A percentile compares a stretch with the other conserved stretches of the same genome.
These are phyloP conservation scores for Aethes cnicana DNA, from an alignment of 2,888 invertebrate species.

Conservation along the genomic window DNA sequence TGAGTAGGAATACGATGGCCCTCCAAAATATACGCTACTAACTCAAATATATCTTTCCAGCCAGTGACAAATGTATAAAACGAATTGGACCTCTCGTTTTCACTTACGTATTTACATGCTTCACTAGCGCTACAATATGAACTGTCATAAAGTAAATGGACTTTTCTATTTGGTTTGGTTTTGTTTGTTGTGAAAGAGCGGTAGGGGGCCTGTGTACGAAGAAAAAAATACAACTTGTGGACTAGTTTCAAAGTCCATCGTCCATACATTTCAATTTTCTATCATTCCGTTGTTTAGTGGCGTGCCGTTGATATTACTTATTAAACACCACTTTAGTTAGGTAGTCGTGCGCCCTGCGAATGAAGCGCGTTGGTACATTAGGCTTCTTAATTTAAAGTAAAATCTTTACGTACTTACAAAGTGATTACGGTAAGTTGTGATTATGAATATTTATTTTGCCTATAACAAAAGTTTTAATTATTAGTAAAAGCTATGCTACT, in stretches of 20 bases:
- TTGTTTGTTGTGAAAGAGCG: constrained; percentile 26
- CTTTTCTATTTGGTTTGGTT: neutral
- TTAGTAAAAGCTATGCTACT: too few relatives aligned
- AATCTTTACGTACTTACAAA: neutral
- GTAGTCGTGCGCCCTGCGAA: neutral
- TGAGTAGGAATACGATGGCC: too few relatives aligned
- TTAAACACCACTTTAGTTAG: neutral
- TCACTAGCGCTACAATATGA: constrained; percentile 8
- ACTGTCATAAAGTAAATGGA: neutral
- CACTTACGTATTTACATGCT: neutral
- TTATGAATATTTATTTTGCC: too few relatives aligned
- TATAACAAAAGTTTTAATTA: too few relatives aligned
- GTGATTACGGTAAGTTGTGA: constrained; percentile 1
- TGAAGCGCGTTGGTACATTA: neutral
- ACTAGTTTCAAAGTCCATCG: constrained; percentile 30
- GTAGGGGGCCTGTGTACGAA: neutral
- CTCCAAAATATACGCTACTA: too few relatives aligned
- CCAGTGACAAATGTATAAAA: neutral
- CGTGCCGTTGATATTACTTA: neutral
- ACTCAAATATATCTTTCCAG: too few relatives aligned
- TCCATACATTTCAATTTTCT: neutral
- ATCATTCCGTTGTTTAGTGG: constrained; percentile 11
- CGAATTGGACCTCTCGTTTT: constrained; percentile 8
- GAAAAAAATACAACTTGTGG: constrained; percentile 9
- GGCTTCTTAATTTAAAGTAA: constrained; percentile 4